These are phyloP conservation scores for Phrynocephalus guinanensis DNA, from an alignment of 2,797 vertebrate genomes.

Conservation along the genomic window DNA sequence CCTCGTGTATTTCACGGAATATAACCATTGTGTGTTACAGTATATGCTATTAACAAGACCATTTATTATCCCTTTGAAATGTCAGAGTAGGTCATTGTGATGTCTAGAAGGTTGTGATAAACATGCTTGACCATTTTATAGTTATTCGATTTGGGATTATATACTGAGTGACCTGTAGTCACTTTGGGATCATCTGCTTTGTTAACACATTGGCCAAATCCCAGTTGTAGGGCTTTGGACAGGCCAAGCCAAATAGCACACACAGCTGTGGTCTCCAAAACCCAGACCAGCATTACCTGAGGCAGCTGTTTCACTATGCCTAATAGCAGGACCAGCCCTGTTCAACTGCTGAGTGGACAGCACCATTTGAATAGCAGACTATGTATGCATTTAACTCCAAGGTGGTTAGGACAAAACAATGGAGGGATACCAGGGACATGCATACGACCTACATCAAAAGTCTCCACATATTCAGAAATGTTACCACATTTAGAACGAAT, in stretches of 20 bases:
- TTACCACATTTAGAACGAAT: background rate
- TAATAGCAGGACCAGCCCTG: background rate
- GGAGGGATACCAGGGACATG: background rate
- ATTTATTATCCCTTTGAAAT: background rate
- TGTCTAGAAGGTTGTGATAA: background rate
- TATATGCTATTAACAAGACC: background rate
- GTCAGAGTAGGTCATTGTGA: background rate
- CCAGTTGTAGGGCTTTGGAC: too few species aligned
- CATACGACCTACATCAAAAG: background rate
- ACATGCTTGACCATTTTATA: background rate
- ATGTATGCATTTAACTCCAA: background rate
- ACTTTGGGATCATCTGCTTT: background rate
- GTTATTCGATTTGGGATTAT: background rate
- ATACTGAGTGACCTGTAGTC: background rate
- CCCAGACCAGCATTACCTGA: too few species aligned
- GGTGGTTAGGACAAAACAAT: background rate
- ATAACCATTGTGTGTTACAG: background rate
- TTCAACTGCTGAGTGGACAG: background rate
- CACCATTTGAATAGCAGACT: background rate
- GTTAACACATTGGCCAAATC: too few species aligned
- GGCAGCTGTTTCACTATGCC: background rate
- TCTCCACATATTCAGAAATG: background rate
- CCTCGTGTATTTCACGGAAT: background rate
- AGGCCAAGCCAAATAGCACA: too few species aligned
- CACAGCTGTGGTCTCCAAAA: background rate